Evolutionary conservation across 2,888 invertebrate species (phyloP).

Genomic region (Crematogaster levior): DNA sequence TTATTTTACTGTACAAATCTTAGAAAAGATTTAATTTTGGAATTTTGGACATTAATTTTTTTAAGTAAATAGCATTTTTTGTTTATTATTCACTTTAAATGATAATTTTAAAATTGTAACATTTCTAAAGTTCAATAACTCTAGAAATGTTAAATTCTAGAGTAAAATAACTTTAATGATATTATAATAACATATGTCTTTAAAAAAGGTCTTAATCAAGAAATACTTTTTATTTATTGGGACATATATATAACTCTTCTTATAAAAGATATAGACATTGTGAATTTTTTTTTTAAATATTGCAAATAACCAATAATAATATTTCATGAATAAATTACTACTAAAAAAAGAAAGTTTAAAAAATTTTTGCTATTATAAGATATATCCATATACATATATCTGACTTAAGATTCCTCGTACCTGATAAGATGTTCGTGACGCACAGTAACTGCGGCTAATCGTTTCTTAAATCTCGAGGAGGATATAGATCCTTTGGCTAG

Average conservation of each 20-base stretch:
- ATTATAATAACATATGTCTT: too few relatives aligned
- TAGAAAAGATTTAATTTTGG: neutral
- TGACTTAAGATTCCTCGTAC: slow-evolving; percentile 12
- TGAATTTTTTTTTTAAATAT: too few relatives aligned
- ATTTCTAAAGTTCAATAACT: too few relatives aligned
- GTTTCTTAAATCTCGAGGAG: neutral
- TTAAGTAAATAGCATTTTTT: neutral
- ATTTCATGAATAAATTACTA: neutral
- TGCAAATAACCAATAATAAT: too few relatives aligned
- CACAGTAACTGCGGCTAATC: neutral
- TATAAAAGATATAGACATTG: too few relatives aligned
- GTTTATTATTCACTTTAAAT: neutral
- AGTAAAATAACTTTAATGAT: too few relatives aligned
- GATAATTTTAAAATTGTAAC: neutral
- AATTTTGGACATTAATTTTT: too few relatives aligned
- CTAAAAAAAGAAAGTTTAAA: neutral
- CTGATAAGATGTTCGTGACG: neutral
- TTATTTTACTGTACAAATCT: too few relatives aligned
- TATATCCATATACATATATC: too few relatives aligned
- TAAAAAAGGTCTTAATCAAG: neutral
- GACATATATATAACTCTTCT: neutral
- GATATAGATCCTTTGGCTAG: neutral
- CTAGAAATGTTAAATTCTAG: too few relatives aligned
- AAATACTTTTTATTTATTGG: neutral
- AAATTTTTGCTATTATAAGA: neutral